Conservation (phyloP, 2,113 vertebrate species). For the Progne subis region DNA sequence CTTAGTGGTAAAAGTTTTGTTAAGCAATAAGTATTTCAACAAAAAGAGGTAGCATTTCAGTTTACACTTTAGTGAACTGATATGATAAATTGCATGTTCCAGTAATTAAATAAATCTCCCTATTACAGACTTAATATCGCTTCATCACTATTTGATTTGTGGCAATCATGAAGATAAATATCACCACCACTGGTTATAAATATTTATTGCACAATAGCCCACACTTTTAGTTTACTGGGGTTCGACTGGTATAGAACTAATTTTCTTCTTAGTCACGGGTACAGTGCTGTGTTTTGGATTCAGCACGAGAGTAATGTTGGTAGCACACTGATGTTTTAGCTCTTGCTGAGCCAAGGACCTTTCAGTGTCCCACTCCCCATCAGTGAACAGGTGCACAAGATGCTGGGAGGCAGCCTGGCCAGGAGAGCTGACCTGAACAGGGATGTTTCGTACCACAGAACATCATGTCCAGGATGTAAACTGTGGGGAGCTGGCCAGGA, state of each 20-base stretch:
- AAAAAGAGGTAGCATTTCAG: neutral
- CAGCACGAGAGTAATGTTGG: neutral
- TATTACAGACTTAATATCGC: slow-evolving; percentile 13
- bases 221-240: neutral
- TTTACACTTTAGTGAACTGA: neutral
- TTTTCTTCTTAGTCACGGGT: neutral
- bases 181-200: slow-evolving; percentile 2
- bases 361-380: neutral
- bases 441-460: neutral
- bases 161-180: neutral
- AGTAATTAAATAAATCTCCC: slow-evolving; percentile 1
- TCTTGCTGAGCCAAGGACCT: neutral
- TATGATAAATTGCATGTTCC: neutral
- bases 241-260: neutral
- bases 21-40: neutral
- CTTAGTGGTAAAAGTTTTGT: neutral
- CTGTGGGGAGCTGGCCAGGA: neutral
- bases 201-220: neutral
- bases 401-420: neutral
- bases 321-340: neutral
- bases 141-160: slow-evolving; percentile 38
- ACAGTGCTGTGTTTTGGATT: neutral
- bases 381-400: fast-evolving
- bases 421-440: neutral
- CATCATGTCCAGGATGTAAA: neutral